phyloP scores from a whole-genome alignment of 2,888 invertebrate genomes.

The Euplagia quadripunctaria region DNA sequence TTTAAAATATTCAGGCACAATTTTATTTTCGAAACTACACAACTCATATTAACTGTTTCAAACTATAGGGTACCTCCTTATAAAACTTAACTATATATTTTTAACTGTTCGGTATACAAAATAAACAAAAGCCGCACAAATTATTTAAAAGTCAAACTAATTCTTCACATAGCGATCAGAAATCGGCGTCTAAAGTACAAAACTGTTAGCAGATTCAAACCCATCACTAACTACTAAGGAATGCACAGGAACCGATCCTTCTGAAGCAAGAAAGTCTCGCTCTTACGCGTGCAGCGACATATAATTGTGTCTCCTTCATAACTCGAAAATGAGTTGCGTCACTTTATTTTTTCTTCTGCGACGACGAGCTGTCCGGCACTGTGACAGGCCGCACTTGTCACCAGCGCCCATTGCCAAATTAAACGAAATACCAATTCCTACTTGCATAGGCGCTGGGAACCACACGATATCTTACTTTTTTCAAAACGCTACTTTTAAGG shows the following conservation, averaged over 20 bases:
- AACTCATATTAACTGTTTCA: constrained; percentile 56
- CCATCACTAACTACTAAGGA: constrained; percentile 67
- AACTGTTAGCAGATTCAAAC: constrained; percentile 64
- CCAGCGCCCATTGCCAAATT: constrained; percentile 74
- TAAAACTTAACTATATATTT: constrained; percentile 75
- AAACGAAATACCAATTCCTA: constrained; percentile 69
- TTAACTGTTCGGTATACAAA: constrained; percentile 70
- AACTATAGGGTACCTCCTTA: constrained; percentile 71
- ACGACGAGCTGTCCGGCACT: constrained; percentile 67
- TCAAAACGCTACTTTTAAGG: constrained; percentile 62
- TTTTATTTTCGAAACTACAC: too few species aligned
- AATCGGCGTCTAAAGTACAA: constrained; percentile 79
- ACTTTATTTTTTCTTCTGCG: constrained; percentile 64
- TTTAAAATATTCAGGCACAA: neutral
- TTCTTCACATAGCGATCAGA: constrained; percentile 59
- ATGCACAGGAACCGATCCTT: constrained; percentile 61
- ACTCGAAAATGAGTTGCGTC: constrained; percentile 62
- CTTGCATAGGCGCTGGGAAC: constrained; percentile 70
- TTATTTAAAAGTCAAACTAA: constrained; percentile 78
- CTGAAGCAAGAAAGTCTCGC: constrained; percentile 59
- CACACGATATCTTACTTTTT: constrained; percentile 62
- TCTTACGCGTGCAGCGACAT: constrained; percentile 40
- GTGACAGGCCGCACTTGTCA: constrained; percentile 68
- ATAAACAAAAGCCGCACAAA: constrained; percentile 69
- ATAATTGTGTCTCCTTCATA: constrained; percentile 54